Percentiles rank a stretch among this genome's conserved stretches.
Conservation (phyloP, 2,888 invertebrate species). For the Catotricha subobsoleta region DNA sequence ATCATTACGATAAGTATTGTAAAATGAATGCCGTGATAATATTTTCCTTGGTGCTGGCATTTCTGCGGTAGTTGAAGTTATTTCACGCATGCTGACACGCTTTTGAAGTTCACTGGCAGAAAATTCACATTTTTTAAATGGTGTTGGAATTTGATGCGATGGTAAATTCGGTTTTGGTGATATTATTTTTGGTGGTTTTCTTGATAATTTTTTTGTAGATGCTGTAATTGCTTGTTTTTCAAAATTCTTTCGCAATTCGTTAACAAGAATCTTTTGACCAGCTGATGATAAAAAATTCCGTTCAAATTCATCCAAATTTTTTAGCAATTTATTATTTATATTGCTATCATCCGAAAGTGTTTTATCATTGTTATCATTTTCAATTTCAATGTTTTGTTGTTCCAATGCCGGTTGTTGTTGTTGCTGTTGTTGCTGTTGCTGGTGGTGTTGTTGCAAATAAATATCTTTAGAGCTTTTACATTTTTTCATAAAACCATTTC, state of each 20-base stretch:
- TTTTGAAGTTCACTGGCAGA: conserved; percentile 10
- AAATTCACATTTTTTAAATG: conserved; percentile 10
- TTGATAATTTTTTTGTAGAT: no score
- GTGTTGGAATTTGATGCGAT: not conserved
- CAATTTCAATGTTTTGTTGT: conserved; percentile 5
- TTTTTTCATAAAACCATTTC: conserved; percentile 11
- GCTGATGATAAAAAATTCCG: conserved; percentile 11
- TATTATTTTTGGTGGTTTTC: no score
- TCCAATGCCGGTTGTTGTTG: not conserved
- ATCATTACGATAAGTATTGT: conserved; percentile 4
- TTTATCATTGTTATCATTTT: conserved; percentile 5
- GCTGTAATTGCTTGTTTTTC: no score
- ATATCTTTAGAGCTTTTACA: conserved; percentile 13
- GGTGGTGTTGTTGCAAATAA: not conserved
- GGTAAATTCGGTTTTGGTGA: no score
- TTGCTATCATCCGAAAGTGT: not conserved
- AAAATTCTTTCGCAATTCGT: conserved; percentile 13
- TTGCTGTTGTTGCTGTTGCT: not conserved
- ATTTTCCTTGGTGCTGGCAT: not conserved
- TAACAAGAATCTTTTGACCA: conserved; percentile 11
- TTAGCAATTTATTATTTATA: not conserved
- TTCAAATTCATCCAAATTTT: conserved; percentile 13
- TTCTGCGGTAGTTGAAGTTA: not conserved
- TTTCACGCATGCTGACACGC: conserved; percentile 10
- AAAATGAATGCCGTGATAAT: conserved; percentile 1